Conservation (phyloP, 2,888 invertebrate species). For the Andrena minutula region DNA sequence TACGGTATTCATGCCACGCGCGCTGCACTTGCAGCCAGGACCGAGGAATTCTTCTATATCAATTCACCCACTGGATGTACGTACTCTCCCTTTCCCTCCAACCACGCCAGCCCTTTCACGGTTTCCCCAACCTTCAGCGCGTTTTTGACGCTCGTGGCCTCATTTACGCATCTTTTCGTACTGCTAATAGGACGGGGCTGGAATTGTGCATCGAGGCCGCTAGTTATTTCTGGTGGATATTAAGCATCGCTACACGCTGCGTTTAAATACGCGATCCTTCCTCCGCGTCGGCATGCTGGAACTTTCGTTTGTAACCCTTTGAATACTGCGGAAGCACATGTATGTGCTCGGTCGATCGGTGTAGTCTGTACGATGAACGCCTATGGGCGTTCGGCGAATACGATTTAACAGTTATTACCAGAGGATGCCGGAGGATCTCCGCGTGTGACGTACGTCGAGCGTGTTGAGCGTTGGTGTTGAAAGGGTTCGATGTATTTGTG, state of each 20-base stretch:
- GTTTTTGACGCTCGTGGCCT: constrained; percentile 21
- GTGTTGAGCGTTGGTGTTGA: background rate
- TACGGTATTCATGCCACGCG: constrained; percentile 55
- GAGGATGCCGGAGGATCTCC: background rate
- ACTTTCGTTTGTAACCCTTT: background rate
- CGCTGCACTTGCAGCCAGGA: constrained; percentile 35
- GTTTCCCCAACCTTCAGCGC: background rate
- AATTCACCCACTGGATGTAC: constrained; percentile 27
- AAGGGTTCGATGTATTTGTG: background rate
- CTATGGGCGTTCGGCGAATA: background rate
- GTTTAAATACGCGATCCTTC: background rate
- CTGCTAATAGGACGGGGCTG: constrained; percentile 16
- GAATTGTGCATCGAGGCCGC: constrained; percentile 2
- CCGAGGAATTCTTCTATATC: constrained; percentile 40
- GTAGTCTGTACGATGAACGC: background rate
- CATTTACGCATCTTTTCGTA: constrained; percentile 24
- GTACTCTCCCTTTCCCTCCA: background rate
- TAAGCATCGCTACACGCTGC: background rate
- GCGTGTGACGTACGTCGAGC: background rate
- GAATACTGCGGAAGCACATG: background rate
- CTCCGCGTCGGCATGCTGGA: background rate
- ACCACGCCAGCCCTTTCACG: background rate
- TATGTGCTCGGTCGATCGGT: background rate
- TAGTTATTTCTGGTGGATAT: constrained; percentile 6
- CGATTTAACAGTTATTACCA: background rate